phyloP scores from a whole-genome alignment of 2,888 invertebrate genomes.

The Drosophila mulleri region DNA sequence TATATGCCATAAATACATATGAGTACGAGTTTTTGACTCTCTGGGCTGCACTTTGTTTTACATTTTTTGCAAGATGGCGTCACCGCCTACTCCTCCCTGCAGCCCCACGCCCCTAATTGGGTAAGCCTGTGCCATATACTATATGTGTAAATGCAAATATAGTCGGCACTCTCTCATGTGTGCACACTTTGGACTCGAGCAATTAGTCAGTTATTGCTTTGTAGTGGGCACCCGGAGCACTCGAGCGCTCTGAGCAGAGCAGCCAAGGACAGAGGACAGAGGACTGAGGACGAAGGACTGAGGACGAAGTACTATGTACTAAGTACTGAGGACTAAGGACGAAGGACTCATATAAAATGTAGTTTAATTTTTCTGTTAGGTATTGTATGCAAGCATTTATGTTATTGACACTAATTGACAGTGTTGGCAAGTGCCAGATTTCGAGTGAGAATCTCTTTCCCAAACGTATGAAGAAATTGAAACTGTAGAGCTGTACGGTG shows the following conservation, averaged over 20 bases:
- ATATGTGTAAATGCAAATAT: constrained; percentile 62
- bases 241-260: constrained; percentile 18
- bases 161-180: constrained; percentile 42
- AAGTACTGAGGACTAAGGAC: constrained; percentile 26
- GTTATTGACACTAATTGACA: constrained; percentile 32
- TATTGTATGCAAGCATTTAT: constrained; percentile 44
- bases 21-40: constrained; percentile 14
- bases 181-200: constrained; percentile 66
- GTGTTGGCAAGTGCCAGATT: constrained; percentile 24
- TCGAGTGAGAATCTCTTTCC: background rate
- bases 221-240: constrained; percentile 27
- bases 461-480: background rate
- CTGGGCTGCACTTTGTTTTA: constrained; percentile 12
- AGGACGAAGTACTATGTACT: constrained; percentile 26
- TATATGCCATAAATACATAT: constrained; percentile 40
- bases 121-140: constrained; percentile 30
- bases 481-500: no score
- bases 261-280: constrained; percentile 28
- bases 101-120: constrained; percentile 41
- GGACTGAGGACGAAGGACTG: constrained; percentile 12
- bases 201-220: constrained; percentile 76
- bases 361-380: constrained; percentile 4
- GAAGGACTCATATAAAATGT: constrained; percentile 33
- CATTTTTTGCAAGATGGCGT: constrained; percentile 50
- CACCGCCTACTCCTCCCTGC: background rate